Percentiles rank a stretch among this genome's conserved stretches.
These are phyloP conservation scores for Euleptes europaea DNA, from an alignment of 2,113 vertebrate species.

Conservation along the genomic window DNA sequence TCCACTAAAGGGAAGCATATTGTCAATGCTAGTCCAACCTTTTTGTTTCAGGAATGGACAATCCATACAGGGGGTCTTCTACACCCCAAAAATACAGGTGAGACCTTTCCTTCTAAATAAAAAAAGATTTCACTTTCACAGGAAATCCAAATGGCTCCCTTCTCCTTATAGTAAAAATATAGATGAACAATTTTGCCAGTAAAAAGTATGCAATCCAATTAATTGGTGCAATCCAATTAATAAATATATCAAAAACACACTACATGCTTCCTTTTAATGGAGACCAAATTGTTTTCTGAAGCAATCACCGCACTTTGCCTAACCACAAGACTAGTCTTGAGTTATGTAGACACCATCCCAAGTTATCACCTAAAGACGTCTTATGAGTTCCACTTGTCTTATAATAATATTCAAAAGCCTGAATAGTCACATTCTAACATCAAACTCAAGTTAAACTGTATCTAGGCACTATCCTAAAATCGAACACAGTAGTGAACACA, in stretches of 20 bases:
- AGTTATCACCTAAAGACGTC: slow-evolving; percentile 30
- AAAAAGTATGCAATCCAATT: no score
- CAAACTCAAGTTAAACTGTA: slow-evolving; percentile 54
- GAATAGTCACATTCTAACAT: slow-evolving; percentile 38
- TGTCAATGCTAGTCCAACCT: neutral
- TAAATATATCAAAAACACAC: neutral
- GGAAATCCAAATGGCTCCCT: no score
- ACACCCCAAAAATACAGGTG: no score
- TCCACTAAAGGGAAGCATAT: no score
- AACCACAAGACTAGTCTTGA: neutral
- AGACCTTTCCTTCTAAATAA: no score
- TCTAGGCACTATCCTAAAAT: neutral
- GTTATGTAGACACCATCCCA: slow-evolving; percentile 42
- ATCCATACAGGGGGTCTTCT: no score
- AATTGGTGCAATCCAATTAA: no score
- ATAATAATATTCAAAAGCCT: slow-evolving; percentile 49
- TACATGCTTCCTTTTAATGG: neutral
- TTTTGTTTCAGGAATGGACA: neutral
- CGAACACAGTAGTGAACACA: slow-evolving; percentile 11
- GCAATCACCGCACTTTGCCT: neutral
- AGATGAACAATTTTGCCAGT: neutral
- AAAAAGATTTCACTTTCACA: no score
- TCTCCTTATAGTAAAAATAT: neutral
- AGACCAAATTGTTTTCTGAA: neutral
- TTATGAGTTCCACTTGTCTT: neutral